Conservation (phyloP, 92 coral and sea anemone genomes). For the Palythoa caribaeorum region DNA sequence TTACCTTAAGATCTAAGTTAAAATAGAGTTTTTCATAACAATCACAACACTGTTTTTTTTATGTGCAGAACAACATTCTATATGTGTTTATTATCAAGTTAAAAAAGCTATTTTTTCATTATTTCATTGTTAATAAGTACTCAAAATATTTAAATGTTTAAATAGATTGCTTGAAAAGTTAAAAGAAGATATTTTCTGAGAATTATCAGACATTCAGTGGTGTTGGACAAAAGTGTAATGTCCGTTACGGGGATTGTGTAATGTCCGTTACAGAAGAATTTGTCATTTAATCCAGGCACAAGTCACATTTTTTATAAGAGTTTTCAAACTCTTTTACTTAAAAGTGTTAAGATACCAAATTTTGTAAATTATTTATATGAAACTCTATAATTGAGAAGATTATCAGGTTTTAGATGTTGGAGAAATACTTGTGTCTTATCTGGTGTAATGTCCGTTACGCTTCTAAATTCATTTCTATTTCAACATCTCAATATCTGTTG, state of each 20-base stretch:
- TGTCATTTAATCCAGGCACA: too few species aligned
- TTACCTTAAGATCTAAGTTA: constrained; percentile 11
- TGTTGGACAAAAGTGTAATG: too few species aligned
- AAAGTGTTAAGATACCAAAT: neutral
- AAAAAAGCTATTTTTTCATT: constrained; percentile 16
- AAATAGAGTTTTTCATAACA: constrained; percentile 21
- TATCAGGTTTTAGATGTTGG: neutral
- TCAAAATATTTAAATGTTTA: constrained; percentile 3
- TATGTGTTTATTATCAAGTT: neutral
- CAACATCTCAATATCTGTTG: too few species aligned
- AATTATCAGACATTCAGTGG: neutral
- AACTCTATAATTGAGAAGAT: neutral
- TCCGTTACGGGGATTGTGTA: too few species aligned
- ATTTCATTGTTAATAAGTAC: constrained; percentile 18
- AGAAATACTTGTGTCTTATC: too few species aligned
- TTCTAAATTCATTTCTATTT: too few species aligned
- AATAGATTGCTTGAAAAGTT: constrained; percentile 10
- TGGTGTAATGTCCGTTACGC: too few species aligned
- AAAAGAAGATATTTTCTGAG: constrained; percentile 22
- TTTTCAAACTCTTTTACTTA: too few species aligned
- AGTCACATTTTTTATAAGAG: too few species aligned
- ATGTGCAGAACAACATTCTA: neutral
- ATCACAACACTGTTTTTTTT: neutral
- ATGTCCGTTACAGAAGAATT: too few species aligned
- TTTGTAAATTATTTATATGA: neutral